Conservation (phyloP, 2,113 vertebrate species). For the Chaetodon trifascialis region DNA sequence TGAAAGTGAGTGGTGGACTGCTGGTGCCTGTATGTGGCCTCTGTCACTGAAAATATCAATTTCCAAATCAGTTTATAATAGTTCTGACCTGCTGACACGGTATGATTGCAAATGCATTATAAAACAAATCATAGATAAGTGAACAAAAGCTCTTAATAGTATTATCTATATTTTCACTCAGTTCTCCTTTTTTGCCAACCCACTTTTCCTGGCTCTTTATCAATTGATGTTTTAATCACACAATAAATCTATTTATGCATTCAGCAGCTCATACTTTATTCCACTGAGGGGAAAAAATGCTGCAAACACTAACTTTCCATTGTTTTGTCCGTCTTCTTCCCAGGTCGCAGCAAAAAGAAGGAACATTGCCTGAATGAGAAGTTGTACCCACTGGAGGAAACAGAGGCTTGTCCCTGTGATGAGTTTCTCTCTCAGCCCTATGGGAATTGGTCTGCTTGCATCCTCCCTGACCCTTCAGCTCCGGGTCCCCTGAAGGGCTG, state of each 20-base stretch:
- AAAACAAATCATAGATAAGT: slow-evolving; percentile 12
- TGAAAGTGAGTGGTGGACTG: neutral
- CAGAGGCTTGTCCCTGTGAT: slow-evolving; percentile 89
- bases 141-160: neutral
- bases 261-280: slow-evolving; percentile 18
- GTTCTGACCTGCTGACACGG: slow-evolving; percentile 9
- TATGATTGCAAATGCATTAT: slow-evolving; percentile 2
- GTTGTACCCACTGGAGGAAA: slow-evolving; percentile 89
- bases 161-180: slow-evolving; percentile 5
- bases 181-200: neutral
- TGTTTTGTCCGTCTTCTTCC: slow-evolving; percentile 37
- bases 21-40: neutral
- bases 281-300: neutral
- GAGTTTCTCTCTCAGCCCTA: slow-evolving; percentile 86
- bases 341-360: slow-evolving; percentile 96
- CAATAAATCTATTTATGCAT: slow-evolving; percentile 25
- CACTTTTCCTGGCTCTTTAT: neutral
- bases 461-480: slow-evolving; percentile 78
- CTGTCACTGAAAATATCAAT: neutral
- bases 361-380: slow-evolving; percentile 89
- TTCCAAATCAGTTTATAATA: neutral
- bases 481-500: slow-evolving; percentile 67
- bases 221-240: slow-evolving; percentile 13
- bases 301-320: slow-evolving; percentile 7
- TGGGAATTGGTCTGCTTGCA: slow-evolving; percentile 96